Percentiles rank a stretch among this genome's conserved stretches.
Evolutionary conservation across 2,797 vertebrate species (phyloP).

Genomic region (Peromyscus nudipes): DNA sequence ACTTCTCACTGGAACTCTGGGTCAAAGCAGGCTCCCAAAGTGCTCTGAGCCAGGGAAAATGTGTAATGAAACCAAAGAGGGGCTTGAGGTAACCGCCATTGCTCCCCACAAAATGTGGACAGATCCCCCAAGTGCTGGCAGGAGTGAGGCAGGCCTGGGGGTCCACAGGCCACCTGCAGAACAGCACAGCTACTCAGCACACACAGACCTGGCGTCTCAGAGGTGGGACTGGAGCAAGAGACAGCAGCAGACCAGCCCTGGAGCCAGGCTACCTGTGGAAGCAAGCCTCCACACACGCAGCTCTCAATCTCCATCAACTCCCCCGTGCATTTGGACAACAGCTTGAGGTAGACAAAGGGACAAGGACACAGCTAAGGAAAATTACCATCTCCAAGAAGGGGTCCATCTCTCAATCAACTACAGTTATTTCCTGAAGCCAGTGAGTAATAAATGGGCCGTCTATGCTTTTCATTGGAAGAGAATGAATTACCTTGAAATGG

Average conservation of each 20-base stretch:
- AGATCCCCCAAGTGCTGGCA: not conserved
- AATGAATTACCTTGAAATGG: slow-evolving; percentile 60
- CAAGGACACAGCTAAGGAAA: not conserved
- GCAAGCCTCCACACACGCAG: too few species aligned
- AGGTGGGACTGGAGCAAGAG: not conserved
- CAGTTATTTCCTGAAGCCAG: not conserved
- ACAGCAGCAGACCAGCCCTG: not conserved
- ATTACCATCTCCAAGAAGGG: not conserved
- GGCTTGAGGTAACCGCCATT: too few species aligned
- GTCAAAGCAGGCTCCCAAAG: not conserved
- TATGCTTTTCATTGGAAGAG: slow-evolving; percentile 32
- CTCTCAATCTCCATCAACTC: rapidly evolving
- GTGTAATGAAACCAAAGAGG: not conserved
- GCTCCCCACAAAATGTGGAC: not conserved
- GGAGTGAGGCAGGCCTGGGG: not conserved
- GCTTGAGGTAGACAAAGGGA: not conserved
- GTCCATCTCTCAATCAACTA: not conserved
- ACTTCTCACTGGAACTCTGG: not conserved
- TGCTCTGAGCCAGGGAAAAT: not conserved
- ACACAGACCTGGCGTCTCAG: not conserved
- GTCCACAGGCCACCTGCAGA: not conserved
- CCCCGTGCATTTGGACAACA: not conserved
- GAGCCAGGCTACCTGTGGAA: not conserved
- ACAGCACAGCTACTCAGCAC: not conserved
- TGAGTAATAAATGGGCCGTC: not conserved